Evolutionary conservation across 2,113 vertebrate genomes (phyloP), one percentile per base, ranked within the genome.

Genomic region (Phylloscopus trochilus): DNA sequence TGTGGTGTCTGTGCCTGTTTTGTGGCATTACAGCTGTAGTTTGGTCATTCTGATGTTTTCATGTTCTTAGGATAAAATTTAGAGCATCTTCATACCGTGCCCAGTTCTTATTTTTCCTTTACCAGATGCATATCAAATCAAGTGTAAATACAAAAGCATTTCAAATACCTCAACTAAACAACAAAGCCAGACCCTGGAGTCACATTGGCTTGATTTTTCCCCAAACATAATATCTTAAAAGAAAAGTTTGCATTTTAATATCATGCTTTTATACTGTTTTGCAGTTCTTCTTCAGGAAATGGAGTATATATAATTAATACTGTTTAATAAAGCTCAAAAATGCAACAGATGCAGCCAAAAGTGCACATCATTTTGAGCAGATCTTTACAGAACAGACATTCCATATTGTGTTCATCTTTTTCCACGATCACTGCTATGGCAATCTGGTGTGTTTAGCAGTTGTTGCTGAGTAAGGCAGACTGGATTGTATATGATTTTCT

Each of bases 351-450:
- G 94, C 93, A 96, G 90, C 94, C 97, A 96, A 82, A 97, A 96
- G 94, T 96, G 94, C 95, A 97, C 69, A 81, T 97, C 93, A 96
- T 95, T 96, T 95, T 96, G 95, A 95, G 93, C 96, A 97, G 96
- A 97, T 97, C 97, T 97, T 98, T 96, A 81, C 80, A 90, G 96
- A 97, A 96, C 96, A 97, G 94, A 97, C 96, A 95, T 96, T 92
- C 96, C 96, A 97, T 97, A 96, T 97, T 97, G 96, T 95, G 94
- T 96, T 97, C 98, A 93, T 97, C 95, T 96, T 98, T 97, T 96
- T 88, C 94, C 91, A 89, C 88, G 83, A 89, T 95, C 97, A 87
- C 89, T 96, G 92, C 96, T 96, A 92, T 97, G 95, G 87, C 96
- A 97, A 97, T 97, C 97, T 97, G 96, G 85, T 97, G 69, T 92